Evolutionary conservation across 2,797 vertebrate species (phyloP).

Genomic region (Poecilia picta): DNA sequence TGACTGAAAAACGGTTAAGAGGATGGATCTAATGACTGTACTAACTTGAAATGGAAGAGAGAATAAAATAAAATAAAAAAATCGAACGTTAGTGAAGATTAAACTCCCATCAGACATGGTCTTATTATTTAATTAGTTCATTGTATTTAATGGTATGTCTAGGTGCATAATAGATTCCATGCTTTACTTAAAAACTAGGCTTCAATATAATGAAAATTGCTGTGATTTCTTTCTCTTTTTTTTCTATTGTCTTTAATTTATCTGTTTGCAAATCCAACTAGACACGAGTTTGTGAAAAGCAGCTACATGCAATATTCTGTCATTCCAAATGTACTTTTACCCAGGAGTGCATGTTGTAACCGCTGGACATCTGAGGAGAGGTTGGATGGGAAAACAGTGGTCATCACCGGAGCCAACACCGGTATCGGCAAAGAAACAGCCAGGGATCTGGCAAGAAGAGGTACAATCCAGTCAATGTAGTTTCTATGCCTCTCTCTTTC

Average conservation of each 20-base stretch:
- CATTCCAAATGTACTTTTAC: background rate
- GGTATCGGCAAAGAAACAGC: conserved; percentile 84
- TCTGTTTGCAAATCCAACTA: background rate
- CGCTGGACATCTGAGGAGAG: conserved; percentile 78
- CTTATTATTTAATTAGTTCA: background rate
- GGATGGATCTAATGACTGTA: background rate
- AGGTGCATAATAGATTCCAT: background rate
- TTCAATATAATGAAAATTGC: background rate
- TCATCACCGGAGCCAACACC: conserved; percentile 84
- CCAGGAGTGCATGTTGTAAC: conserved; percentile 66
- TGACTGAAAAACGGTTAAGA: background rate
- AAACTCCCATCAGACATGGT: background rate
- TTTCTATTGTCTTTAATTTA: background rate
- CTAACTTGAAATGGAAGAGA: background rate
- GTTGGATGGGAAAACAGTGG: conserved; percentile 78
- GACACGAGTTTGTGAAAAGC: background rate
- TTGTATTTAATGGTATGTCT: background rate
- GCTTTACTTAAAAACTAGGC: background rate
- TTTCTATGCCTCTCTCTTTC: background rate
- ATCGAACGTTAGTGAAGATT: background rate
- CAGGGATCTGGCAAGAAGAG: conserved; percentile 81
- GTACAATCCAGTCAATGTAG: conserved; percentile 49
- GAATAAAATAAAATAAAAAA: too few species aligned
- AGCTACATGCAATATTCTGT: background rate
- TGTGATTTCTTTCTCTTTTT: background rate